Percentiles rank a stretch among this genome's conserved stretches.
Evolutionary conservation across 2,888 invertebrate genomes (phyloP).

Genomic region (Dastarcus helophoroides): DNA sequence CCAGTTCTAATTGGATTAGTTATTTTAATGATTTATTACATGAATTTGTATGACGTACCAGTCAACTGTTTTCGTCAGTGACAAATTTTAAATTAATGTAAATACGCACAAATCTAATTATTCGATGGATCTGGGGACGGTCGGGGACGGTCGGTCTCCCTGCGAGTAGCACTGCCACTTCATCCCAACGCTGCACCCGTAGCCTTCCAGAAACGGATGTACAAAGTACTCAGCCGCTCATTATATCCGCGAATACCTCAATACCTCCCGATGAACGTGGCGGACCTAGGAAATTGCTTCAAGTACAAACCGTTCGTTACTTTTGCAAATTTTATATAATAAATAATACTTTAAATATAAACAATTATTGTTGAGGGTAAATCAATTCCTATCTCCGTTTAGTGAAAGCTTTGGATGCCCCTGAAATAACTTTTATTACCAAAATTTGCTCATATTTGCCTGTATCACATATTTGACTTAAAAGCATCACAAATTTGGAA

Average conservation of each 20-base stretch:
- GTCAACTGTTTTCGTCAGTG: slow-evolving; percentile 8
- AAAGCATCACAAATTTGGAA: too few species aligned
- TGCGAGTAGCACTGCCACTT: slow-evolving; percentile 31
- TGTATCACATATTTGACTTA: too few species aligned
- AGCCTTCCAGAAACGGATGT: slow-evolving; percentile 33
- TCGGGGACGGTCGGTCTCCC: slow-evolving; percentile 35
- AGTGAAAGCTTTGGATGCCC: slow-evolving; percentile 27
- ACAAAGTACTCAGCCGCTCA: slow-evolving; percentile 30
- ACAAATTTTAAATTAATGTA: slow-evolving; percentile 7
- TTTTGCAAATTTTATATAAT: slow-evolving; percentile 61
- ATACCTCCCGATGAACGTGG: slow-evolving; percentile 22
- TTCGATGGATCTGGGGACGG: too few species aligned
- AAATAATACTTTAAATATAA: slow-evolving; percentile 31
- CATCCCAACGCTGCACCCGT: slow-evolving; percentile 18
- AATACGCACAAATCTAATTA: slow-evolving; percentile 1
- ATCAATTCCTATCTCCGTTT: slow-evolving; percentile 32
- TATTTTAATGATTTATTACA: too few species aligned
- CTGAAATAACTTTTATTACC: too few species aligned
- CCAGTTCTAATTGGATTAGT: too few species aligned
- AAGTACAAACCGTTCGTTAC: slow-evolving; percentile 62
- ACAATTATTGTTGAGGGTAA: slow-evolving; percentile 35
- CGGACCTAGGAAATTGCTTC: slow-evolving; percentile 48
- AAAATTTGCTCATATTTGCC: too few species aligned
- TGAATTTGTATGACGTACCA: too few species aligned
- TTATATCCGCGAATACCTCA: slow-evolving; percentile 29